A percentile compares a stretch with the other conserved stretches of the same genome.
Evolutionary conservation across 2,113 vertebrate genomes (phyloP).

Genomic region (Neotragus pygmaeus): DNA sequence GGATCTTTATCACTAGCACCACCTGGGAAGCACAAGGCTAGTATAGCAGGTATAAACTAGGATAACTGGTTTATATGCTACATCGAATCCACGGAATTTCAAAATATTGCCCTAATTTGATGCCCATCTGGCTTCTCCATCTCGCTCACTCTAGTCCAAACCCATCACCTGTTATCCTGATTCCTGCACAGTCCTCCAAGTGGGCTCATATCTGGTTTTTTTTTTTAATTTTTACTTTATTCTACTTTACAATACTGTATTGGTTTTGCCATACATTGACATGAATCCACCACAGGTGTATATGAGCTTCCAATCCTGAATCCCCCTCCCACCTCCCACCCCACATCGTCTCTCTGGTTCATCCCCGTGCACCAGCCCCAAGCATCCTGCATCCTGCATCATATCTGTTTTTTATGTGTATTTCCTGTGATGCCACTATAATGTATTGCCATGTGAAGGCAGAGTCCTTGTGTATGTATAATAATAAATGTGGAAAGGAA

Average conservation of each 20-base stretch:
- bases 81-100: neutral
- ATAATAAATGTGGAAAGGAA: neutral
- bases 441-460: neutral
- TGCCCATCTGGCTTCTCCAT: neutral
- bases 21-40: neutral
- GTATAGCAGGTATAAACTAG: neutral
- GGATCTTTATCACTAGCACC: neutral
- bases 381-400: too few relatives aligned
- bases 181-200: neutral
- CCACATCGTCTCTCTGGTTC: too few relatives aligned
- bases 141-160: neutral
- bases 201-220: neutral
- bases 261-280: too few relatives aligned
- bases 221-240: too few relatives aligned
- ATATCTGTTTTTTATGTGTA: neutral
- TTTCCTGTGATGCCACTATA: neutral
- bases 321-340: too few relatives aligned
- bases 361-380: too few relatives aligned
- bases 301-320: too few relatives aligned
- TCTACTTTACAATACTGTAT: too few relatives aligned
- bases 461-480: neutral
- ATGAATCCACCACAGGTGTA: too few relatives aligned
- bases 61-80: neutral
- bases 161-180: neutral
- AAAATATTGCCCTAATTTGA: neutral